phyloP scores from a whole-genome alignment of 2,113 vertebrate genomes.

The Cyphomyrus discorhynchus region DNA sequence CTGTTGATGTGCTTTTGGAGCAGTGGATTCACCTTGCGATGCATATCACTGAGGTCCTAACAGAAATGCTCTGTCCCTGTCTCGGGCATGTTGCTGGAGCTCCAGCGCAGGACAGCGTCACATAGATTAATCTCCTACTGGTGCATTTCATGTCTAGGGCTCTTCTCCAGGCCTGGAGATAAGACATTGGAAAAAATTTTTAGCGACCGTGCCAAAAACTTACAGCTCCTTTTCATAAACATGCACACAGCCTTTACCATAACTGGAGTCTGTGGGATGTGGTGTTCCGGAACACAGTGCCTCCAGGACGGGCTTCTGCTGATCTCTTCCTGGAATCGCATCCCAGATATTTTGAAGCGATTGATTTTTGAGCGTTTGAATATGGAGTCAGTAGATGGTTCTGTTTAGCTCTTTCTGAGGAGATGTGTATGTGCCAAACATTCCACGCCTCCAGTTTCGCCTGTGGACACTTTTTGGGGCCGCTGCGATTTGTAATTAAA shows the following conservation, averaged over 20 bases:
- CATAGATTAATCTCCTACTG: background rate
- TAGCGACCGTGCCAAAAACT: background rate
- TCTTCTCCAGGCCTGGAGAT: background rate
- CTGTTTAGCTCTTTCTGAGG: background rate
- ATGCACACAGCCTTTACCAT: background rate
- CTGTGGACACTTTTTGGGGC: background rate
- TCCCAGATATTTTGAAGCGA: background rate
- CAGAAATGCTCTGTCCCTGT: background rate
- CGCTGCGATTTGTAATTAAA: slow-evolving; percentile 16
- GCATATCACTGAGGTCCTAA: background rate
- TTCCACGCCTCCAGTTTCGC: background rate
- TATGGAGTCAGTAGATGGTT: background rate
- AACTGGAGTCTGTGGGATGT: background rate
- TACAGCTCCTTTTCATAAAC: background rate
- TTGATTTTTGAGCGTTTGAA: background rate
- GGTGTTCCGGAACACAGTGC: background rate
- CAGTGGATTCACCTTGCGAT: background rate
- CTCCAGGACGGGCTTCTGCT: background rate
- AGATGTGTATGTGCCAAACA: background rate
- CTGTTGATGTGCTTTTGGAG: background rate
- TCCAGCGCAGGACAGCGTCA: background rate
- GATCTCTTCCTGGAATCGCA: background rate
- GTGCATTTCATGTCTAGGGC: background rate
- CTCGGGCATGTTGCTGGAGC: background rate
- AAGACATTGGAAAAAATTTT: background rate